Base-by-base conservation (phyloP, 2,888 invertebrate species). In the Hypolimnas misippus region DNA sequence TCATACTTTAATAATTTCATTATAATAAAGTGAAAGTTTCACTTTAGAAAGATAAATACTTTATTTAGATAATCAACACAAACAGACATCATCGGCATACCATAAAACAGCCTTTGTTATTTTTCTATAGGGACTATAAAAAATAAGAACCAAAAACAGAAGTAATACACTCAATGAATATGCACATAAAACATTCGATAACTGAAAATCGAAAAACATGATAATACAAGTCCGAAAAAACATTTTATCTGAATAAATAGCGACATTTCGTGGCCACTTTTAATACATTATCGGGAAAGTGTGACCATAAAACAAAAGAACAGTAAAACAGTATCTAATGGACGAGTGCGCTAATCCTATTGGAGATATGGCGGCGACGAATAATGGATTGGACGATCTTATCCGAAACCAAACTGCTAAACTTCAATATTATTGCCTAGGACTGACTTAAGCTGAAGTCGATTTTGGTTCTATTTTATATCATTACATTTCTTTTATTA, bases 271-370 rank as follows among this genome's bases (percentile, higher is more conserved):
- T 75, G 78, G 76, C 78, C 79, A 65, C 79, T 86, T 81, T 80
- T 79, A 83, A 87, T 87, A 86, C 78, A 87, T 86, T 87, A 85
- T 81, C 78, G 79, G 76, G 72, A 78, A 82, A 84, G 83, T 83
- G 83, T 78, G 81, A 80, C 75, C 81, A 80, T 87, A 86, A 87
- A 88, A 88, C 85, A 84, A 86, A 87, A 84, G 82, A 83, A 81
- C 82, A 86, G 80, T 84, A 84, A 86, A 87, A 83, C 81, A 82
- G 81, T 78, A 80, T 80, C 81, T 83, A 87, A 86, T 84, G 80
- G 84, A 81, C 76, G 72, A 73, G 71, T 70, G 68, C 73, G 70
- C 71, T 85, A 83, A 86, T 86, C 81, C 83, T 78, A 82, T 83
- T 81, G 79, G 76, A 77, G 83, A 85, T 84, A 84, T 83, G 78